These are phyloP conservation scores for Lampris megalopsis DNA, from an alignment of 2,113 vertebrate species.

Conservation along the genomic window DNA sequence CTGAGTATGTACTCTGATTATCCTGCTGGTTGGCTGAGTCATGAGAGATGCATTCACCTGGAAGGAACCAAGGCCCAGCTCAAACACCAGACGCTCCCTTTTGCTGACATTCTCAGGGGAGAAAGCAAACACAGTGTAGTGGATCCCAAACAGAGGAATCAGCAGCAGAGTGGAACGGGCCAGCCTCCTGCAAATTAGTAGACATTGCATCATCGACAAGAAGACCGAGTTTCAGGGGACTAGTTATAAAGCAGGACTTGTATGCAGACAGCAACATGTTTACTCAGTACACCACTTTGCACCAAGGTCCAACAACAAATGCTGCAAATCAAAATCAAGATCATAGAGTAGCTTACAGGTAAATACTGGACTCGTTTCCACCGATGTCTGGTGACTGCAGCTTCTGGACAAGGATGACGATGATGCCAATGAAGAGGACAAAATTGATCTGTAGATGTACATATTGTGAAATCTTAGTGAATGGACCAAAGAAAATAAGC, in stretches of 20 bases:
- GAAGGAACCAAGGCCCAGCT: conserved; percentile 95
- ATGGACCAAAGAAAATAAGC: neutral
- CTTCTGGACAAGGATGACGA: conserved; percentile 97
- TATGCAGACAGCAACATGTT: neutral
- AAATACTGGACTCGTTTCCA: conserved; percentile 98
- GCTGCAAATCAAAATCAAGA: conserved; percentile 11
- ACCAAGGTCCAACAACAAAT: conserved; percentile 9
- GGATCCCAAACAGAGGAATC: conserved; percentile 96
- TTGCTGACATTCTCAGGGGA: conserved; percentile 96
- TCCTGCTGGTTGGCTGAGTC: neutral
- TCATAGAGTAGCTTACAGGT: conserved; percentile 88
- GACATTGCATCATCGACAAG: conserved; percentile 53
- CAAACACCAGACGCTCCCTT: conserved; percentile 93
- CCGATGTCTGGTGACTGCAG: conserved; percentile 97
- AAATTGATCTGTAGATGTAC: conserved; percentile 90
- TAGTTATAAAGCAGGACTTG: no score
- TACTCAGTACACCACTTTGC: neutral
- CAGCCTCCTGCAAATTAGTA: conserved; percentile 85
- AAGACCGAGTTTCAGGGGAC: neutral
- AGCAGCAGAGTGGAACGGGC: conserved; percentile 95
- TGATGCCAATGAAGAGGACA: conserved; percentile 96
- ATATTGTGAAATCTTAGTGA: neutral
- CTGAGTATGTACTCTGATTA: no score
- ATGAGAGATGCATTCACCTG: conserved; percentile 82
- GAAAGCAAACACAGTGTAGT: conserved; percentile 98